Conservation (phyloP, 2,797 vertebrate genomes). For the Hippocampus kuda region DNA sequence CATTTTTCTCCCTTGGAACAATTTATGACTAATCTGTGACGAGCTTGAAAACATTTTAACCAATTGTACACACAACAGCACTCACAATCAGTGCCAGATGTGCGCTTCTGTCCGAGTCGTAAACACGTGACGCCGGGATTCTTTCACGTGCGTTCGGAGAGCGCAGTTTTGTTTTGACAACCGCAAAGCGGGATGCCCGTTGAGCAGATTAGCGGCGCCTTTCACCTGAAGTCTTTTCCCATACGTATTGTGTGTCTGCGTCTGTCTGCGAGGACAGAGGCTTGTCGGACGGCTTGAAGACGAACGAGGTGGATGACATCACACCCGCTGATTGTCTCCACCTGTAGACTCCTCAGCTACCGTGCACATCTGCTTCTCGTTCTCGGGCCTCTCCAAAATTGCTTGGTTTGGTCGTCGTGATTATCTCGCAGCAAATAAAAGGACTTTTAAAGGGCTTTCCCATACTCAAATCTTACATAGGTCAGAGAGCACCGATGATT, state of each 20-base stretch:
- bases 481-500: neutral
- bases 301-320: slow-evolving; percentile 39
- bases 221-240: slow-evolving; percentile 56
- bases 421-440: neutral
- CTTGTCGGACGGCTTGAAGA: slow-evolving; percentile 30
- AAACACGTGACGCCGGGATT: slow-evolving; percentile 49
- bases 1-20: neutral
- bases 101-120: neutral
- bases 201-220: slow-evolving; percentile 38
- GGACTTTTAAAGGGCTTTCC: neutral
- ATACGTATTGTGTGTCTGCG: slow-evolving; percentile 15
- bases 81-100: neutral
- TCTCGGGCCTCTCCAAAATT: neutral
- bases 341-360: slow-evolving; percentile 35
- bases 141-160: slow-evolving; percentile 63
- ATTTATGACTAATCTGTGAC: neutral
- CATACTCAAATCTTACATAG: neutral
- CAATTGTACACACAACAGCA: slow-evolving; percentile 25
- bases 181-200: slow-evolving; percentile 45
- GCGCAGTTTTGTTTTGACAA: slow-evolving; percentile 61
- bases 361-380: slow-evolving; percentile 26
- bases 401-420: neutral
- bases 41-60: neutral
- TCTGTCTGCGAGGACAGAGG: slow-evolving; percentile 16
- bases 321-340: slow-evolving; percentile 33